Percentiles rank a stretch among this genome's conserved stretches.
These are phyloP conservation scores for Austrolebias charrua DNA, from an alignment of 2,797 vertebrate genomes.

Conservation along the genomic window DNA sequence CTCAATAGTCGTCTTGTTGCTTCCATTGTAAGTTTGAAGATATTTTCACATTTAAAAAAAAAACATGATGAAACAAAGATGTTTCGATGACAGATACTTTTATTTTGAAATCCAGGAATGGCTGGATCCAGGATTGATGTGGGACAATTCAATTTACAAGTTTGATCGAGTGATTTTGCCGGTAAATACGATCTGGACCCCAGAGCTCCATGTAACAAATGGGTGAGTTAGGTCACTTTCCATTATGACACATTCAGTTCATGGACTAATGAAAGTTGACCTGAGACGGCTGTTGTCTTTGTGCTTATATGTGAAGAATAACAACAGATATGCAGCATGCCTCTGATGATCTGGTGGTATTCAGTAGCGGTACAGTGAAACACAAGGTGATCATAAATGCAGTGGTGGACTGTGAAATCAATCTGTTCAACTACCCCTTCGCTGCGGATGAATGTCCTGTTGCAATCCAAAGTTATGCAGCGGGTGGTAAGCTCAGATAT, in stretches of 20 bases:
- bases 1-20: constrained; percentile 58
- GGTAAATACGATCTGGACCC: constrained; percentile 72
- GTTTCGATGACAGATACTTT: not conserved
- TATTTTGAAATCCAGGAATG: constrained; percentile 58
- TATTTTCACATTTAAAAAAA: not conserved
- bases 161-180: constrained; percentile 64
- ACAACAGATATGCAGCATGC: constrained; percentile 28
- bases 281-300: not conserved
- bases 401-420: constrained; percentile 72
- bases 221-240: constrained; percentile 55
- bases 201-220: constrained; percentile 69
- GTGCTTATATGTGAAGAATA: constrained; percentile 51
- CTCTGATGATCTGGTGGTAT: constrained; percentile 61
- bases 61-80: not conserved
- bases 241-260: not conserved
- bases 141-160: constrained; percentile 55
- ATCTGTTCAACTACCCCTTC: constrained; percentile 78
- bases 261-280: not conserved
- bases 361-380: constrained; percentile 58
- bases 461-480: constrained; percentile 64
- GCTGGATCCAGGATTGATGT: constrained; percentile 64
- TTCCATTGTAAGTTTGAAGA: constrained; percentile 52
- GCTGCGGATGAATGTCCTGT: constrained; percentile 69
- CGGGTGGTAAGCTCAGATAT: constrained; percentile 45
- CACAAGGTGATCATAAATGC: constrained; percentile 59